Percentiles rank a stretch among this genome's conserved stretches.
These are phyloP conservation scores for Drosophila pseudotakahashii DNA, from an alignment of 2,888 invertebrate species.

Conservation along the genomic window DNA sequence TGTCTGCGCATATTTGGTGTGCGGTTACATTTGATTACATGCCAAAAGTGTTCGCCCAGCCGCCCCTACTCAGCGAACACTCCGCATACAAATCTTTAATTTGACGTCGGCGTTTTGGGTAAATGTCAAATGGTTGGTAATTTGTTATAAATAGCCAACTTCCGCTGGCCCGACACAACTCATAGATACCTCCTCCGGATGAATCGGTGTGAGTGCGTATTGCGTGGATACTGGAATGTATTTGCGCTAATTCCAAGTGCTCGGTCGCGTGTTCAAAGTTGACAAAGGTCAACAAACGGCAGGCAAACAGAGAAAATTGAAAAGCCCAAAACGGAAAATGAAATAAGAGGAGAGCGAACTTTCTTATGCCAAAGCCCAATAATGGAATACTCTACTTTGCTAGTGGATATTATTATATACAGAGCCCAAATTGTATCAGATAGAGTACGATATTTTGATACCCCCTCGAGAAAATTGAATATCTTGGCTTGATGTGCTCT, in stretches of 20 bases:
- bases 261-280: slow-evolving; percentile 74
- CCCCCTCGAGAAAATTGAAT: slow-evolving; percentile 10
- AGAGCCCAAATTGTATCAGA: too few species aligned
- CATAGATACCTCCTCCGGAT: slow-evolving; percentile 16
- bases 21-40: slow-evolving; percentile 78
- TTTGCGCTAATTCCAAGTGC: slow-evolving; percentile 74
- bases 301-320: slow-evolving; percentile 32
- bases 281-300: slow-evolving; percentile 78
- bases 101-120: slow-evolving; percentile 55
- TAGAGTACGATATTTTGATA: too few species aligned
- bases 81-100: slow-evolving; percentile 41
- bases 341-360: not conserved
- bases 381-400: not conserved
- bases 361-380: not conserved
- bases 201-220: slow-evolving; percentile 13
- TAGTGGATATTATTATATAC: too few species aligned
- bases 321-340: slow-evolving; percentile 19
- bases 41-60: slow-evolving; percentile 56
- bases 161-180: slow-evolving; percentile 61
- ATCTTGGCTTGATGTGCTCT: slow-evolving; percentile 12
- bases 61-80: slow-evolving; percentile 20
- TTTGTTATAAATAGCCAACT: slow-evolving; percentile 80
- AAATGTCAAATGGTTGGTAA: slow-evolving; percentile 74
- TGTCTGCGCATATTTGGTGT: slow-evolving; percentile 69
- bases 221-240: slow-evolving; percentile 44